Evolutionary conservation across 2,113 vertebrate genomes (phyloP).

Genomic region (Aplodontia rufa): DNA sequence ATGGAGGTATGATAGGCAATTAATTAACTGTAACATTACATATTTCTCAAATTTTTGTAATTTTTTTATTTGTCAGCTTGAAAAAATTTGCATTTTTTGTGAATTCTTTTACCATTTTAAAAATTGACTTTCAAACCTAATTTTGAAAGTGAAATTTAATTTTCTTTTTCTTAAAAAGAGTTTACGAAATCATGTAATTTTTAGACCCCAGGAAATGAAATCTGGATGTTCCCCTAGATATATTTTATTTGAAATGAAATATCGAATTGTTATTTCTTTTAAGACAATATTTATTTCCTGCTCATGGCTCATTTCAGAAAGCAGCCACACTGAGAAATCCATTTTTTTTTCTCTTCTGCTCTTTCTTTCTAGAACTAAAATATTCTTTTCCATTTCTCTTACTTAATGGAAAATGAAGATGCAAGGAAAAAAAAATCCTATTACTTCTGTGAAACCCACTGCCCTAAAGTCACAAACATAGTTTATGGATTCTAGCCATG

Average conservation of each 20-base stretch:
- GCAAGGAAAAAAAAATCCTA: constrained; percentile 67
- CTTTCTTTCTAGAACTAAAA: constrained; percentile 70
- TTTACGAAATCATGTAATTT: neutral
- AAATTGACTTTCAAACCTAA: neutral
- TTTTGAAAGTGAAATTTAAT: neutral
- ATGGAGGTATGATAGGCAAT: neutral
- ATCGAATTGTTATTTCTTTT: constrained; percentile 31
- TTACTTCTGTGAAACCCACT: constrained; percentile 66
- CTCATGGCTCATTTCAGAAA: constrained; percentile 61
- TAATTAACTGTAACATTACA: neutral
- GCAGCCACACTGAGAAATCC: constrained; percentile 17
- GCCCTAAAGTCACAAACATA: constrained; percentile 71
- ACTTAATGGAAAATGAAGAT: constrained; percentile 77
- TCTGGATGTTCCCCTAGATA: neutral
- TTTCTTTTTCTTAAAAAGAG: neutral
- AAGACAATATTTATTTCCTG: constrained; percentile 46
- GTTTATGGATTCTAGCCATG: constrained; percentile 68
- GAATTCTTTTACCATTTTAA: constrained; percentile 38
- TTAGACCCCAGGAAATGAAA: neutral
- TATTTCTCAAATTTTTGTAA: neutral
- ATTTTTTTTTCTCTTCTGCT: constrained; percentile 20
- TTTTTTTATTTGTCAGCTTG: neutral
- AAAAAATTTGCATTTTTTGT: neutral
- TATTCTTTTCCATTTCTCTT: constrained; percentile 71
- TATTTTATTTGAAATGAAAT: constrained; percentile 32